Percentiles rank a stretch among this genome's conserved stretches.
Conservation (phyloP, 2,113 vertebrate genomes). For the Epinephelus fuscoguttatus region DNA sequence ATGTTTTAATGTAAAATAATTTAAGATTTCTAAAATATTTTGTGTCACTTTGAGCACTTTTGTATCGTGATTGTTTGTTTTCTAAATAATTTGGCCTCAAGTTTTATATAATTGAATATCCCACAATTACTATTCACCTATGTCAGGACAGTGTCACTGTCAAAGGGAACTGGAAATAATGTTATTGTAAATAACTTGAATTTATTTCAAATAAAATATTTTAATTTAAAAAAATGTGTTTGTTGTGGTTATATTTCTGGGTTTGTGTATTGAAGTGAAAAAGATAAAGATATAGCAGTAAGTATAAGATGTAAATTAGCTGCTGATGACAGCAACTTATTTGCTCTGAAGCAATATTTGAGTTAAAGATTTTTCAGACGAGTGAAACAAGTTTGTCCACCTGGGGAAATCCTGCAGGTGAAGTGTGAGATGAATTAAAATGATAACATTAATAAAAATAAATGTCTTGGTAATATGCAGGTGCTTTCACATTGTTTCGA, state of each 20-base stretch:
- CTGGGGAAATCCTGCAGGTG: neutral
- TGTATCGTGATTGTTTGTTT: constrained; percentile 15
- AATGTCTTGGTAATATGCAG: neutral
- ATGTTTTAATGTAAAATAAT: constrained; percentile 13
- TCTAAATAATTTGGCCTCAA: neutral
- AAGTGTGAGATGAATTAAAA: constrained; percentile 10
- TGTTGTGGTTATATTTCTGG: neutral
- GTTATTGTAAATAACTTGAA: constrained; percentile 48
- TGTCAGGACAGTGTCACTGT: neutral
- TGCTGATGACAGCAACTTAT: constrained; percentile 9
- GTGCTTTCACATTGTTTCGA: neutral
- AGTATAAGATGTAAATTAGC: constrained; percentile 5
- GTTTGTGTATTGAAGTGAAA: neutral
- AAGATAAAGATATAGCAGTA: too few species aligned
- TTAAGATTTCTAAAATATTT: constrained; percentile 21
- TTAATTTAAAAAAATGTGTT: constrained; percentile 30
- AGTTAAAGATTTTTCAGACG: neutral
- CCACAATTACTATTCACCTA: neutral
- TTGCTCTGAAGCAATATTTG: constrained; percentile 25
- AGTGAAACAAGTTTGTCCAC: constrained; percentile 25
- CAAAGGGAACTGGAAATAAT: constrained; percentile 4
- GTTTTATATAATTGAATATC: neutral
- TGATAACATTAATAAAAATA: constrained; percentile 27
- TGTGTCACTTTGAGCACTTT: constrained; percentile 63
- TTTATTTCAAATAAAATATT: constrained; percentile 61